Evolutionary conservation across 2,888 invertebrate genomes (phyloP), one percentile per base, ranked within the genome.

Genomic region (Melanotus villosus): DNA sequence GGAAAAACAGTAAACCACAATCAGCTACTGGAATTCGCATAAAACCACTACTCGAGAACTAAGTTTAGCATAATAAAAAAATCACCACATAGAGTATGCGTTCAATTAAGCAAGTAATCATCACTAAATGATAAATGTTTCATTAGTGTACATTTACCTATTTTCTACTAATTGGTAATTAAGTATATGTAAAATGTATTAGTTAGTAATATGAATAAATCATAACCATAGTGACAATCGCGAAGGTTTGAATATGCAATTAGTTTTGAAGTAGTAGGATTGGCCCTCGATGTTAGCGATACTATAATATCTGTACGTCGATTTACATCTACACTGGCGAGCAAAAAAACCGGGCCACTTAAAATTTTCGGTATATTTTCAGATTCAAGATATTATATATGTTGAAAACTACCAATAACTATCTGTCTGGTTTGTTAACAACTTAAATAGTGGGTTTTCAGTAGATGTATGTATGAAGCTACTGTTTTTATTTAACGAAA

Each of bases 271-370:
- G 57, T 47, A 57, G 65, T 58, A 23, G 57, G 65, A 52, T 63
- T 26, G 38, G 34, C 34, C 60, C 68, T 54, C 34, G 41, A 47
- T 32, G 57, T 63, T 32, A 50, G 63, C 52, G 45, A 47, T 67
- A 60, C 43, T 41, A 18, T 45, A 56, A 62, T 45, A 62, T 67
- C 68, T 63, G 63, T 47, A 50, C 23, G 38, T 18, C 63, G 58
- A 68, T 68, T 68, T 68, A 68, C 68, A 68, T 57, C 45, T 50
- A n/a, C n/a, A n/a, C n/a, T n/a, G n/a, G n/a, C n/a, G n/a, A n/a
- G n/a, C n/a, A n/a, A n/a, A n/a, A n/a, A n/a, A n/a, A n/a, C n/a
- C n/a, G n/a, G n/a, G n/a, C n/a, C n/a, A n/a, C n/a, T n/a, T n/a
- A n/a, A n/a, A n/a, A n/a, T n/a, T n/a, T n/a, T n/a, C n/a, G n/a